Conservation (phyloP, 30 jellyfish, hydroid and myxozoan genomes). For the Turritopsis dohrnii region DNA sequence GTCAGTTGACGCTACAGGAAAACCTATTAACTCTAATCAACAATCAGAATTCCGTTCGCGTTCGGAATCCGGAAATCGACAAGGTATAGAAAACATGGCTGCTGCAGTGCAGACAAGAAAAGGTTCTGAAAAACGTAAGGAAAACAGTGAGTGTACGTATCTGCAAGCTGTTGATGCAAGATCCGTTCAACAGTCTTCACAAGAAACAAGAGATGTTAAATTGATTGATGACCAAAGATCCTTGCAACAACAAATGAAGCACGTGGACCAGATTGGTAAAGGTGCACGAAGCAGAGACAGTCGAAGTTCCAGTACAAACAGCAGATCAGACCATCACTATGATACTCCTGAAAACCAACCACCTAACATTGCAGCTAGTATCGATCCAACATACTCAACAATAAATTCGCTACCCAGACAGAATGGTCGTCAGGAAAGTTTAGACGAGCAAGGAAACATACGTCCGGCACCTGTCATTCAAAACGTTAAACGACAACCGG, state of each 20-base stretch:
- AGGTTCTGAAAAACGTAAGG: neutral
- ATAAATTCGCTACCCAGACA: conserved; percentile 2
- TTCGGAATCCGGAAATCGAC: neutral
- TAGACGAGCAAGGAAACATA: conserved; percentile 11
- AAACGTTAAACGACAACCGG: conserved; percentile 7
- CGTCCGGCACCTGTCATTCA: conserved; percentile 21
- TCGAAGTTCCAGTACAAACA: neutral
- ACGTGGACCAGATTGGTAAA: neutral
- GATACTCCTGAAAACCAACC: neutral
- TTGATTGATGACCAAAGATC: conserved; percentile 15
- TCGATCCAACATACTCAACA: conserved; percentile 5
- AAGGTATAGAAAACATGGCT: neutral
- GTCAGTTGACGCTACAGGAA: conserved; percentile 4
- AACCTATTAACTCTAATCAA: neutral
- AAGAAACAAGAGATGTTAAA: neutral
- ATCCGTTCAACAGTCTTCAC: neutral
- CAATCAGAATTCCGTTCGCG: neutral
- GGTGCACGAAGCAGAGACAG: neutral
- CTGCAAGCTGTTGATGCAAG: conserved; percentile 26
- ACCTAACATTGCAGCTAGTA: conserved; percentile 2
- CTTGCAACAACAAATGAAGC: conserved; percentile 7
- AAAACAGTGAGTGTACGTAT: conserved; percentile 2
- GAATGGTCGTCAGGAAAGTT: neutral
- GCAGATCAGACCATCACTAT: neutral
- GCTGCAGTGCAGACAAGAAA: neutral